phyloP scores from a whole-genome alignment of 2,797 vertebrate genomes.

The Phrynocephalus vlangalii region DNA sequence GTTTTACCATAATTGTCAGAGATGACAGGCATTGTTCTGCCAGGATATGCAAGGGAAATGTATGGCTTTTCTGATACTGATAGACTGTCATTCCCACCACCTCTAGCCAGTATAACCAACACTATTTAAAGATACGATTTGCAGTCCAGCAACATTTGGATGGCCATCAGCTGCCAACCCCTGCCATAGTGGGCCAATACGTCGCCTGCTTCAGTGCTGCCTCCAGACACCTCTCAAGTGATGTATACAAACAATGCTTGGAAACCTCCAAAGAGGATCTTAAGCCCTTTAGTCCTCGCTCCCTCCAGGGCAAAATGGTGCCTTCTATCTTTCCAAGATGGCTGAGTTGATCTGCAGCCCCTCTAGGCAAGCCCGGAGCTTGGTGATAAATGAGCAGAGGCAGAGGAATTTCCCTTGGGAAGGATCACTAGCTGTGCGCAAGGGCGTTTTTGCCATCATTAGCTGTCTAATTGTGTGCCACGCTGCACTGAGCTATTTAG shows the following conservation, averaged over 20 bases:
- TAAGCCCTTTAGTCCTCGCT: background rate
- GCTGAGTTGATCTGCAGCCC: background rate
- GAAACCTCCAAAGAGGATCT: background rate
- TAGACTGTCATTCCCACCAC: no score
- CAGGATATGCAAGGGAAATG: no score
- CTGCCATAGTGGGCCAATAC: background rate
- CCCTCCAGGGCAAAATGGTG: background rate
- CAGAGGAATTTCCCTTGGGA: background rate
- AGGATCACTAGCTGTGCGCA: slow-evolving; percentile 17
- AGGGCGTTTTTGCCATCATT: slow-evolving; percentile 41
- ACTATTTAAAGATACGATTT: no score
- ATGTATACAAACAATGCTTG: background rate
- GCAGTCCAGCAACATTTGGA: no score
- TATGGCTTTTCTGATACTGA: no score
- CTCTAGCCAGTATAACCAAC: no score
- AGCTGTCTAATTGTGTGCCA: slow-evolving; percentile 55
- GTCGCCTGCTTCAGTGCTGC: background rate
- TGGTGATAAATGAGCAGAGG: background rate
- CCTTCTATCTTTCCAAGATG: slow-evolving; percentile 16
- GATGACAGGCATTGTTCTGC: no score
- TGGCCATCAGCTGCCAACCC: no score
- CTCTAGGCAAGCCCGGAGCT: background rate
- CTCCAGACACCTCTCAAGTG: background rate
- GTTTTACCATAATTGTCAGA: no score
- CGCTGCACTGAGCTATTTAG: slow-evolving; percentile 33